Conservation (phyloP, 2,797 vertebrate species). For the Sparidentex hasta region DNA sequence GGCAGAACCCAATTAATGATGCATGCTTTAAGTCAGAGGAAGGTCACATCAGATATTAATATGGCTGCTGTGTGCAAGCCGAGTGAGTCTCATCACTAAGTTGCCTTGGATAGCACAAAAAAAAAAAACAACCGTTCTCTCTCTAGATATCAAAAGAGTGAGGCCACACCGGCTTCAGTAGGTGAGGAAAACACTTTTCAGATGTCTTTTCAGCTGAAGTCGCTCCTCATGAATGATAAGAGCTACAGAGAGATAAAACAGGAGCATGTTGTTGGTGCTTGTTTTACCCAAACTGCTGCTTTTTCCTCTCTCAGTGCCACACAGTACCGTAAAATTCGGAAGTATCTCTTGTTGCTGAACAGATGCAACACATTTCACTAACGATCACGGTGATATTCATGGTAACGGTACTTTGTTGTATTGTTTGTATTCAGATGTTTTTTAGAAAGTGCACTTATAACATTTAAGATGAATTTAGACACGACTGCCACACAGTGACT, state of each 20-base stretch:
- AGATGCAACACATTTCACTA: background rate
- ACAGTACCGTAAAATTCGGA: background rate
- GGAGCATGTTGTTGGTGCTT: background rate
- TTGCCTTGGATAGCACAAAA: background rate
- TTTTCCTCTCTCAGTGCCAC: background rate
- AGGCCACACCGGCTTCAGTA: background rate
- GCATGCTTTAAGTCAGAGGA: slow-evolving; percentile 5
- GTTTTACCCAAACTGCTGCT: background rate
- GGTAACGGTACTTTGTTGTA: background rate
- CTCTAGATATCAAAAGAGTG: background rate
- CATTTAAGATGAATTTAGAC: background rate
- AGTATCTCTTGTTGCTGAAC: background rate
- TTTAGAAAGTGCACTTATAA: background rate
- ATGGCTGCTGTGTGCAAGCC: background rate
- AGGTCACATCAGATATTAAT: background rate
- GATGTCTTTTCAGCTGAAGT: background rate
- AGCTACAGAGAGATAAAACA: background rate
- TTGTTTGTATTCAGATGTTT: background rate
- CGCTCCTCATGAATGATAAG: background rate
- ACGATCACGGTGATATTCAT: no score
- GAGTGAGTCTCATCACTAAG: background rate
- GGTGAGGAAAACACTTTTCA: slow-evolving; percentile 1
- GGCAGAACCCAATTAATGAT: background rate
- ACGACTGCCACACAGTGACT: background rate
- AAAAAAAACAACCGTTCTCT: slow-evolving; percentile 5